Percentiles rank a stretch among this genome's conserved stretches.
Conservation (phyloP, 2,113 vertebrate species). For the Oryzias melastigma region DNA sequence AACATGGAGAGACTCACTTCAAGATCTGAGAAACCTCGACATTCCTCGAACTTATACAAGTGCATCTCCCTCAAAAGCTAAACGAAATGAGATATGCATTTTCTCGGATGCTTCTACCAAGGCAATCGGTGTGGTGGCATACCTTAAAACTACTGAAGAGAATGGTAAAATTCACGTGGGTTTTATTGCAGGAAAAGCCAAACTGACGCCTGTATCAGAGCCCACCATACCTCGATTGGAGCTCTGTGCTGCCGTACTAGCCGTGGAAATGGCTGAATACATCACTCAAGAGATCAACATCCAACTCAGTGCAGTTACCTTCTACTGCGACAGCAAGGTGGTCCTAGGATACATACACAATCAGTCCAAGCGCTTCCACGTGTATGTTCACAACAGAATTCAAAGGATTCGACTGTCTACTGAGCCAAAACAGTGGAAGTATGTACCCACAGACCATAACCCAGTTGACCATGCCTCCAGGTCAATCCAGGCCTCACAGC, state of each 20-base stretch:
- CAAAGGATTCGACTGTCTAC: too few relatives aligned
- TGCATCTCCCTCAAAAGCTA: not conserved
- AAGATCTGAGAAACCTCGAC: not conserved
- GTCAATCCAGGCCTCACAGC: too few relatives aligned
- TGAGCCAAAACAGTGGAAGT: too few relatives aligned
- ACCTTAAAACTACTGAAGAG: not conserved
- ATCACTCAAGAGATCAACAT: not conserved
- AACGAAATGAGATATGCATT: not conserved
- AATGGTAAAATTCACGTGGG: not conserved
- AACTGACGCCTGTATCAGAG: not conserved
- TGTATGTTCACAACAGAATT: not conserved
- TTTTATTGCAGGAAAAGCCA: not conserved
- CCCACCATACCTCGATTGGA: slow-evolving; percentile 2
- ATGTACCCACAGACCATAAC: too few relatives aligned
- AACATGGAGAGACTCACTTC: not conserved
- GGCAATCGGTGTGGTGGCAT: not conserved
- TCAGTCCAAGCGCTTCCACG: not conserved
- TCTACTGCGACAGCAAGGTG: not conserved
- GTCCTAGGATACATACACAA: not conserved
- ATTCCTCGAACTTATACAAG: not conserved
- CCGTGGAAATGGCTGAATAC: accelerated
- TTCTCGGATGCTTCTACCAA: slow-evolving; percentile 7
- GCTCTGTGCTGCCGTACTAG: not conserved
- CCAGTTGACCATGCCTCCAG: too few relatives aligned
- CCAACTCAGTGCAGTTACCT: not conserved